Conservation (phyloP, 2,888 invertebrate species). For the Aphidius colemani region DNA sequence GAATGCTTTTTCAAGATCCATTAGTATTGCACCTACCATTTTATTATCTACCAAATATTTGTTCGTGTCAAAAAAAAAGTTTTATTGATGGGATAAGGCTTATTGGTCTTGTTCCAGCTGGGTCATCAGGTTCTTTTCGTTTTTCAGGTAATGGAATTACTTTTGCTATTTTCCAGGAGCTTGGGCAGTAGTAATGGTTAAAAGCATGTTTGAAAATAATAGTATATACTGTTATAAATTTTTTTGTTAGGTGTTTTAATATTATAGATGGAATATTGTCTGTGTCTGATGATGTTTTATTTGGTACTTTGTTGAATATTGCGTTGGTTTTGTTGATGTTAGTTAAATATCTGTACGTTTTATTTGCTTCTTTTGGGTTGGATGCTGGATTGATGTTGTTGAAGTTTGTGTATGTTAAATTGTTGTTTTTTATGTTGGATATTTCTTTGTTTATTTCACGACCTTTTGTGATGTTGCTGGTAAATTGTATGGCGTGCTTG, state of each 20-base stretch:
- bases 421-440: too few species aligned
- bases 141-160: slow-evolving; percentile 30
- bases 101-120: slow-evolving; percentile 33
- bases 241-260: slow-evolving; percentile 25
- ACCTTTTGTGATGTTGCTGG: too few species aligned
- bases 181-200: slow-evolving; percentile 9
- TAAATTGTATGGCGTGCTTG: too few species aligned
- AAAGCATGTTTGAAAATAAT: slow-evolving; percentile 28
- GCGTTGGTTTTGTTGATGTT: too few species aligned
- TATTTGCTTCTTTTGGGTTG: too few species aligned
- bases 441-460: too few species aligned
- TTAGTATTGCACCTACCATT: slow-evolving; percentile 12
- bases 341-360: too few species aligned
- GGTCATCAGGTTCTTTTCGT: slow-evolving; percentile 23
- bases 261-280: slow-evolving; percentile 23
- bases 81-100: slow-evolving; percentile 31
- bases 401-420: too few species aligned
- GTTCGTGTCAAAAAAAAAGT: not conserved
- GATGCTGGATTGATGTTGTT: too few species aligned
- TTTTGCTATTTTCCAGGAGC: slow-evolving; percentile 29
- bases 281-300: slow-evolving; percentile 25
- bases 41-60: not conserved
- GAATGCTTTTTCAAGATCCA: slow-evolving; percentile 24
- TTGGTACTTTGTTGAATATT: not conserved
- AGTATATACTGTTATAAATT: slow-evolving; percentile 6